phyloP scores from a whole-genome alignment of 2,797 vertebrate genomes.

The Enteromius argenteus region DNA sequence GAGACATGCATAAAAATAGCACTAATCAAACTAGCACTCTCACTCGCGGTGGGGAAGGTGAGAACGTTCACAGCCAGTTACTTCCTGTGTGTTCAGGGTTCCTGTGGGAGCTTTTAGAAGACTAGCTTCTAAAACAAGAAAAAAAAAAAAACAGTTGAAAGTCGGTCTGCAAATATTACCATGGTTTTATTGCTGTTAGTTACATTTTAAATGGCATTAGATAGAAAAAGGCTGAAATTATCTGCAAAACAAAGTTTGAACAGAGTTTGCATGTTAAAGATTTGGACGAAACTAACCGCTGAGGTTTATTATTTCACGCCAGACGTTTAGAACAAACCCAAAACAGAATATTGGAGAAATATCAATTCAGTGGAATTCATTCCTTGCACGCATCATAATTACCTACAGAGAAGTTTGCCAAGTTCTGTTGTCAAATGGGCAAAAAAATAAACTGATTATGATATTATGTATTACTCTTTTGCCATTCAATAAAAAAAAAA shows the following conservation, averaged over 20 bases:
- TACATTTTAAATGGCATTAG: neutral
- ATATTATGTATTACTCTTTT: neutral
- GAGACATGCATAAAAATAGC: constrained; percentile 23
- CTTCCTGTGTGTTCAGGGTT: neutral
- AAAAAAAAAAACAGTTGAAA: neutral
- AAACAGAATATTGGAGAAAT: neutral
- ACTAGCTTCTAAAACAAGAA: neutral
- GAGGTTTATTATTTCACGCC: neutral
- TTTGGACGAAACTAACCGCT: neutral
- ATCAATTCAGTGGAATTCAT: neutral
- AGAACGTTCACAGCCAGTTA: neutral
- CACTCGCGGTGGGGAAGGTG: neutral
- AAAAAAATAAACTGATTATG: neutral
- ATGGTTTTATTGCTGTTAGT: neutral
- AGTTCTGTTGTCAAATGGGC: neutral
- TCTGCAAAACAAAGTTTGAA: neutral
- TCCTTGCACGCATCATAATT: neutral
- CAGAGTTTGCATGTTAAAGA: neutral
- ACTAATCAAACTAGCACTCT: constrained; percentile 16
- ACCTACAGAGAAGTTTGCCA: neutral
- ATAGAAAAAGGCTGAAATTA: neutral
- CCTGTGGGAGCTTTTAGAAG: neutral
- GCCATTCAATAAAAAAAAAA: neutral
- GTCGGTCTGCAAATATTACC: neutral
- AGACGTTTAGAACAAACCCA: neutral